Percentiles rank a stretch among this genome's conserved stretches.
These are phyloP conservation scores for Bruchidius siliquastri DNA, from an alignment of 2,888 invertebrate species.

Conservation along the genomic window DNA sequence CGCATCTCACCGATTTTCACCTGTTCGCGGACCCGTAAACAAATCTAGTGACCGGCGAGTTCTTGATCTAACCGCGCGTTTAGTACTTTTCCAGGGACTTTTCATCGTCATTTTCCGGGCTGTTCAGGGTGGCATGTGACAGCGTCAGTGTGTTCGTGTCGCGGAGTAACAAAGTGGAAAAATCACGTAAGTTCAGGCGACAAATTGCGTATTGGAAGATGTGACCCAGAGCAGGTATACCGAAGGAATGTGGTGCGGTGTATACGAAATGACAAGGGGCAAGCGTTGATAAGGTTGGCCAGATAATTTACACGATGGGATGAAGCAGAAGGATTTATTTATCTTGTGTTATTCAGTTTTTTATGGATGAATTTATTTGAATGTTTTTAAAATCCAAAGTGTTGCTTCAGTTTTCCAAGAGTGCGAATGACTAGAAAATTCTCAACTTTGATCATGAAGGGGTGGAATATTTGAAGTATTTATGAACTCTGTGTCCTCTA, in stretches of 20 bases:
- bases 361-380: no score
- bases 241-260: neutral
- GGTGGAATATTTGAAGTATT: no score
- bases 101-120: neutral
- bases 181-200: neutral
- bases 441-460: no score
- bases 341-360: no score
- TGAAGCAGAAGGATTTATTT: neutral
- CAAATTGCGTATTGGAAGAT: neutral
- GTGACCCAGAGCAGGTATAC: neutral
- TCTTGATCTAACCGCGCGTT: neutral
- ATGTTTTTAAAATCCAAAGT: no score
- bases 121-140: neutral
- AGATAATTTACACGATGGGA: neutral
- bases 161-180: neutral
- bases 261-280: neutral
- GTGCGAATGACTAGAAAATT: no score
- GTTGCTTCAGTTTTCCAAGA: no score
- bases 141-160: neutral
- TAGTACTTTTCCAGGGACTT: neutral
- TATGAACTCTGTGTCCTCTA: no score
- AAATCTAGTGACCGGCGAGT: conserved; percentile 9
- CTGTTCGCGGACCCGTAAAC: conserved; percentile 11
- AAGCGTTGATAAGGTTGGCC: neutral
- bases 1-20: conserved; percentile 9